phyloP scores from a whole-genome alignment of 1,140 invertebrate genomes.

The Halyomorpha halys region DNA sequence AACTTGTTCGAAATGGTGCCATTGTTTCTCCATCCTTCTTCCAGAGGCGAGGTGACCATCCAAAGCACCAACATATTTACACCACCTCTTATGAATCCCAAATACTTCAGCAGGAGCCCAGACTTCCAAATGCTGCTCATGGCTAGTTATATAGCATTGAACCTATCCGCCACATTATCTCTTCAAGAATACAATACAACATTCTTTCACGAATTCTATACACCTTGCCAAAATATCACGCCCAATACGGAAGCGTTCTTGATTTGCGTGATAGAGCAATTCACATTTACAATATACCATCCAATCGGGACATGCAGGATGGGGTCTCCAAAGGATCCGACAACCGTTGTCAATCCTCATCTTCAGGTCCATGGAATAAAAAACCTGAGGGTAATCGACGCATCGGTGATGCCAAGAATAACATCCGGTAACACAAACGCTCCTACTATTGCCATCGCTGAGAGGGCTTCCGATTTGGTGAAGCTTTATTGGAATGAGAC shows the following conservation, averaged over 20 bases:
- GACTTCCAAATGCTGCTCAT: neutral
- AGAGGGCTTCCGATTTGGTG: constrained; percentile 27
- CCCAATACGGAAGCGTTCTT: constrained; percentile 50
- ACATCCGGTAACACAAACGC: constrained; percentile 26
- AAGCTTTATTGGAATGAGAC: constrained; percentile 28
- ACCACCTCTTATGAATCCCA: constrained; percentile 12
- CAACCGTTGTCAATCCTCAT: constrained; percentile 39
- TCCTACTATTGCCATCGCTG: constrained; percentile 25
- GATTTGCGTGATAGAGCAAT: constrained; percentile 32
- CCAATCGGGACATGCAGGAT: constrained; percentile 66
- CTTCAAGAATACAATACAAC: constrained; percentile 47
- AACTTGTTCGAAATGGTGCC: neutral
- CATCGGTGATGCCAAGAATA: constrained; percentile 26
- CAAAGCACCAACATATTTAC: constrained; percentile 4
- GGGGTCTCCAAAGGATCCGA: constrained; percentile 39
- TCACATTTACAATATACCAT: constrained; percentile 54
- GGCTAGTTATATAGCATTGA: constrained; percentile 38
- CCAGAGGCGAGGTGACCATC: constrained; percentile 6
- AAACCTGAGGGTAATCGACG: constrained; percentile 26
- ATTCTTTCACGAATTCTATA: constrained; percentile 44
- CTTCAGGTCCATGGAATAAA: constrained; percentile 18
- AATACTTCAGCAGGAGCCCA: neutral
- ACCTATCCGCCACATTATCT: constrained; percentile 46
- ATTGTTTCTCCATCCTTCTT: neutral
- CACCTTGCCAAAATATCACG: constrained; percentile 42